Base-by-base conservation (phyloP, 2,888 invertebrate genomes). In the Corbicula japonica region DNA sequence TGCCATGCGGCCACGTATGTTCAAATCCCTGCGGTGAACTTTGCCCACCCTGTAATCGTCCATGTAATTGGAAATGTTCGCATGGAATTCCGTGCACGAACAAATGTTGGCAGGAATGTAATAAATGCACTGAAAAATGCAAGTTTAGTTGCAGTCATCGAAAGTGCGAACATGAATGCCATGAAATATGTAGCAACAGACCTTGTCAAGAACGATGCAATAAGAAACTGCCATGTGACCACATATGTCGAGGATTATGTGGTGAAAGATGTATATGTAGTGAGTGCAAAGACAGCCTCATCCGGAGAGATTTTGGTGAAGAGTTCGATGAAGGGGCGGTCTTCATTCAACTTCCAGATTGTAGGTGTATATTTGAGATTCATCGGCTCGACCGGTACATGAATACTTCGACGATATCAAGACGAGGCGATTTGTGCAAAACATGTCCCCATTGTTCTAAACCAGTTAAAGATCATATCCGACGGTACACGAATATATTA, bases 241-340 rank as follows among this genome's bases (percentile, higher is more conserved):
- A 96, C 93, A 88, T 89, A 15, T 91, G 96, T 92, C 94, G 95
- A 88, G 96, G 96, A 26, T 94, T 96, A 63, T 96, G 96, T 93
- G 96, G 96, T 23, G 96, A 96, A 92, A 94, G 94, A 5, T 96
- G 96, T 92, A 95, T 96, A 32, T 91, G 92, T 48, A 87, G 95
- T 63, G 48, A 30, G 28, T 71, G 65, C 93, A 87, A 95, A 62
- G 69, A 86, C 26, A 87, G 90, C 3, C 84, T 63, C 35, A 48
- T 76, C 32, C 74, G 90, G 30, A 83, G 94, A 21, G 92, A 94
- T 52, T 91, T 94, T 54, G 94, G 94, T 0, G 84, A 75, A 52
- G 94, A 95, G 88, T 94, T 94, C 92, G 95, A 95, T 5, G 94
- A 94, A 2, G 94, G 94, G 81, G 95, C 95, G 5, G 58, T 80